Evolutionary conservation across 2,113 vertebrate genomes (phyloP).

Genomic region (Acrocephalus arundinaceus): DNA sequence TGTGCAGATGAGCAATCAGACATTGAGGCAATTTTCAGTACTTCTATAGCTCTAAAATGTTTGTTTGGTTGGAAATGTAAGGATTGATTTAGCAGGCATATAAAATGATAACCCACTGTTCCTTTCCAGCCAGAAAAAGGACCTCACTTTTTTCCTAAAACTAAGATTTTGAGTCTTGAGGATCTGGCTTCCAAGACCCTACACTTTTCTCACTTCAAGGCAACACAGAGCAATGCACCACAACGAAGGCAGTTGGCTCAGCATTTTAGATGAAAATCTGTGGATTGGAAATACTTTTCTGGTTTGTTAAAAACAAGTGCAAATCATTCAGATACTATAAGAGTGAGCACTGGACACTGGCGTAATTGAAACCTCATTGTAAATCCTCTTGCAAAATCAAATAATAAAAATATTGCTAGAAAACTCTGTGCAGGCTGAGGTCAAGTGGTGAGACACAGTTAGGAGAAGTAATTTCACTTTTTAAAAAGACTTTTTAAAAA

Average conservation of each 20-base stretch:
- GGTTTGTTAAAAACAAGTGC: not conserved
- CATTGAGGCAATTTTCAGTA: not conserved
- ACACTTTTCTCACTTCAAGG: not conserved
- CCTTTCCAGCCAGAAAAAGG: not conserved
- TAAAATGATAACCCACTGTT: not conserved
- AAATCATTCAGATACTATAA: not conserved
- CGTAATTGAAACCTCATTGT: not conserved
- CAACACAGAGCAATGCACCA: not conserved
- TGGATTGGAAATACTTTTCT: not conserved
- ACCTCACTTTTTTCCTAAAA: not conserved
- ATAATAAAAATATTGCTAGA: not conserved
- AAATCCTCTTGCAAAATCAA: not conserved
- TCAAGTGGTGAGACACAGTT: not conserved
- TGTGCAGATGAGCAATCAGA: not conserved
- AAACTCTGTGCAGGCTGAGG: not conserved
- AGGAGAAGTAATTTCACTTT: not conserved
- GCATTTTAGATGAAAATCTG: not conserved
- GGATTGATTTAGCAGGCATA: not conserved
- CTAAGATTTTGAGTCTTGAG: not conserved
- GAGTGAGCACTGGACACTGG: not conserved
- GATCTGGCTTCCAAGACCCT: not conserved
- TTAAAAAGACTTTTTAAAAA: not conserved
- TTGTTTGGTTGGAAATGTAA: not conserved
- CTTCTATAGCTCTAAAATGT: not conserved
- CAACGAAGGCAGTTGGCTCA: not conserved